These are phyloP conservation scores for Metallyticus violacea DNA, from an alignment of 2,888 invertebrate genomes.

Conservation along the genomic window DNA sequence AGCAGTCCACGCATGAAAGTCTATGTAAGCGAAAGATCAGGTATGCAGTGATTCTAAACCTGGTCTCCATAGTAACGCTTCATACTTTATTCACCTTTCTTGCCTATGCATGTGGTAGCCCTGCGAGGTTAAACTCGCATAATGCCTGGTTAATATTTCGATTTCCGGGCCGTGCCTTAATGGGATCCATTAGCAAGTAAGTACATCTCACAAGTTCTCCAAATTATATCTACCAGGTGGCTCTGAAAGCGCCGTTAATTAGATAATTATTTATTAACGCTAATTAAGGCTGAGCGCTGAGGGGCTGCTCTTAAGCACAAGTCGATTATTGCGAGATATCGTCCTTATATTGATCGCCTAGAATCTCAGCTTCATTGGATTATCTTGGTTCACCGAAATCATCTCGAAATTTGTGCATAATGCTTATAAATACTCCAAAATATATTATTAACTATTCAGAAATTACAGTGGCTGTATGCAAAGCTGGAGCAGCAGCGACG, in stretches of 20 bases:
- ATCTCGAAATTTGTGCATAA: neutral
- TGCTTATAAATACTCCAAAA: neutral
- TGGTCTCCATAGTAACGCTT: neutral
- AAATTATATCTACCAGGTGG: neutral
- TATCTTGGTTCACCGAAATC: neutral
- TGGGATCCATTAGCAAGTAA: neutral
- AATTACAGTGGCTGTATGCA: neutral
- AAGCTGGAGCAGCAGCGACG: neutral
- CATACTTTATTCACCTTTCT: neutral
- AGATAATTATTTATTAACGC: neutral
- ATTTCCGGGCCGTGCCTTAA: neutral
- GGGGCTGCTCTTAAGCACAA: neutral
- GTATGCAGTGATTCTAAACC: neutral
- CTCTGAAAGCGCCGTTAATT: neutral
- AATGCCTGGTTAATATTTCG: neutral
- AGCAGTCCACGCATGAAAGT: neutral
- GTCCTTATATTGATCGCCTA: neutral
- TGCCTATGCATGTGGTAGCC: neutral
- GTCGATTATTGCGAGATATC: neutral
- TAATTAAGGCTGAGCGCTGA: neutral
- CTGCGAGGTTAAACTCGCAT: neutral
- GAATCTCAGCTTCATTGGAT: neutral
- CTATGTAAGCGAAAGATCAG: neutral
- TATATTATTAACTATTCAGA: neutral
- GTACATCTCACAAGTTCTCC: neutral